Conservation (phyloP, 2,113 vertebrate species). For the Periophthalmodon schlosseri region DNA sequence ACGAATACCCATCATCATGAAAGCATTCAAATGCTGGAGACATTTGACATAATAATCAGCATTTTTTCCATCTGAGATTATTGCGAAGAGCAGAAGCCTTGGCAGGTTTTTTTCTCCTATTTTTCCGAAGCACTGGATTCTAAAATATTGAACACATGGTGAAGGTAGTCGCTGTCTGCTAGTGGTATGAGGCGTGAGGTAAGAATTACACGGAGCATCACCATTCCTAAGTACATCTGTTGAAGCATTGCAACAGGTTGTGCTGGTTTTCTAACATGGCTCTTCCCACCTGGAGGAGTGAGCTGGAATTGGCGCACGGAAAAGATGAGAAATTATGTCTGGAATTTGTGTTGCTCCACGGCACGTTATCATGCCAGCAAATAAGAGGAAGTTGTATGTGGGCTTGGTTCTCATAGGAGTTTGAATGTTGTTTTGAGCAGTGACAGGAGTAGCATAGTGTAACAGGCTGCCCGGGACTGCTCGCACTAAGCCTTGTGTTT, state of each 20-base stretch:
- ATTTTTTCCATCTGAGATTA: background rate
- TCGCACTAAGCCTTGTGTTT: background rate
- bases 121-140: background rate
- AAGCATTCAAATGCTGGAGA: background rate
- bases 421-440: background rate
- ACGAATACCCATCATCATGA: background rate
- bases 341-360: background rate
- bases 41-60: conserved; percentile 1
- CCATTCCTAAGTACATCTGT: conserved; percentile 4
- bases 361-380: background rate
- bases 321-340: background rate
- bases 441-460: background rate
- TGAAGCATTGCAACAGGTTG: conserved; percentile 1
- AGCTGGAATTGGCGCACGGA: background rate
- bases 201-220: conserved; percentile 2
- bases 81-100: background rate
- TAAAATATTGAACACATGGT: conserved; percentile 3
- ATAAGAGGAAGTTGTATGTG: background rate
- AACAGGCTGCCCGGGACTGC: background rate
- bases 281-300: conserved; percentile 3
- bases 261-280: conserved; percentile 2
- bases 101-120: background rate
- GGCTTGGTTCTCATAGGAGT: background rate
- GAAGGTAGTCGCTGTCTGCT: background rate
- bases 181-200: background rate